Conservation (phyloP, 2,113 vertebrate species). For the Istiophorus platypterus region DNA sequence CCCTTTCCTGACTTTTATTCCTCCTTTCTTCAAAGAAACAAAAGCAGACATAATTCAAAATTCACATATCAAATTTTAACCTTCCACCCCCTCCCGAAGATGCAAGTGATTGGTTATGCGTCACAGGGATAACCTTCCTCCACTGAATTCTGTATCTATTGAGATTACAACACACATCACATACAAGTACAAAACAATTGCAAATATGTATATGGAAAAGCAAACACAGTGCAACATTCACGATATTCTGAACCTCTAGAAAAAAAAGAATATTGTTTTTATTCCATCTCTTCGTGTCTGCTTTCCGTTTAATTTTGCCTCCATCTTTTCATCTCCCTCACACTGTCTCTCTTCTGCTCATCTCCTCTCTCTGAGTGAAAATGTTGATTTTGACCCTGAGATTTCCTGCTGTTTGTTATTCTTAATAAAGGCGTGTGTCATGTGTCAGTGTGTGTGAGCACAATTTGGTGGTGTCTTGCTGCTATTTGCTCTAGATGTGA, state of each 20-base stretch:
- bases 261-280: background rate
- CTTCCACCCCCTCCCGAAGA: slow-evolving; percentile 22
- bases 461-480: slow-evolving; percentile 36
- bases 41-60: background rate
- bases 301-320: too few relatives aligned
- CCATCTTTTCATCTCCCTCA: background rate
- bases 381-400: slow-evolving; percentile 39
- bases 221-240: background rate
- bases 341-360: background rate
- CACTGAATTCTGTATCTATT: slow-evolving; percentile 27
- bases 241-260: background rate
- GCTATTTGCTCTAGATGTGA: slow-evolving; percentile 59
- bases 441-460: background rate
- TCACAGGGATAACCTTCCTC: background rate
- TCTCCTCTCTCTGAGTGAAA: background rate
- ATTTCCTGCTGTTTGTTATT: slow-evolving; percentile 48
- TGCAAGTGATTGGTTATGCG: slow-evolving; percentile 37
- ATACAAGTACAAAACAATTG: background rate
- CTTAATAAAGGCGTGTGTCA: slow-evolving; percentile 24
- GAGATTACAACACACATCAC: slow-evolving; percentile 6
- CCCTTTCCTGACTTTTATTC: background rate
- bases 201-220: background rate
- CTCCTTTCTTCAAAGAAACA: background rate
- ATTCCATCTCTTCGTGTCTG: background rate
- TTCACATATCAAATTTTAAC: slow-evolving; percentile 55